Evolutionary conservation across 1,140 invertebrate genomes (phyloP).

Genomic region (Macrocentrus cingulum): DNA sequence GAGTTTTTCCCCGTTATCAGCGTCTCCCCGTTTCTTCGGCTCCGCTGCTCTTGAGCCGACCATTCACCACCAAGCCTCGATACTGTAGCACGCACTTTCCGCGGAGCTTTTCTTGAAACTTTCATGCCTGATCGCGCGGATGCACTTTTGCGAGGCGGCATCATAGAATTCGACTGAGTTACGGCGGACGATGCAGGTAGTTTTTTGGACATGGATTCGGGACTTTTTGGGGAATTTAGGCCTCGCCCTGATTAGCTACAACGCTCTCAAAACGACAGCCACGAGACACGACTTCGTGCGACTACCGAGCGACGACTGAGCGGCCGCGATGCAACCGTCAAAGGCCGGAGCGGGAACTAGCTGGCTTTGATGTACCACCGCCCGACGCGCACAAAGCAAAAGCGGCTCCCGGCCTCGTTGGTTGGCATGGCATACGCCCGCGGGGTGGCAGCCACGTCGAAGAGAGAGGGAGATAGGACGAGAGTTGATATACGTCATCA

Average conservation of each 20-base stretch:
- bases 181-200: no score
- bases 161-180: slow-evolving; percentile 14
- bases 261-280: no score
- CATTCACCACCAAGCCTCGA: slow-evolving; percentile 13
- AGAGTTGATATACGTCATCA: slow-evolving; percentile 26
- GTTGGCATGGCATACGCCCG: slow-evolving; percentile 42
- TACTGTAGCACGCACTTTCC: slow-evolving; percentile 31
- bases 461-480: slow-evolving; percentile 25
- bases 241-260: background rate
- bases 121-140: slow-evolving; percentile 32
- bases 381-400: slow-evolving; percentile 57
- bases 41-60: slow-evolving; percentile 21
- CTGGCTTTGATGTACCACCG: slow-evolving; percentile 58
- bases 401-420: slow-evolving; percentile 48
- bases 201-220: background rate
- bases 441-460: slow-evolving; percentile 22
- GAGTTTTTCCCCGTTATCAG: slow-evolving; percentile 22
- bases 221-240: background rate
- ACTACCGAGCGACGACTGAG: slow-evolving; percentile 56
- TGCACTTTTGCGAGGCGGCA: slow-evolving; percentile 39
- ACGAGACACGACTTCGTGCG: slow-evolving; percentile 32
- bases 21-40: slow-evolving; percentile 22
- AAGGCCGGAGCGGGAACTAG: slow-evolving; percentile 55
- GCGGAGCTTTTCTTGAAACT: slow-evolving; percentile 33
- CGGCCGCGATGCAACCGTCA: slow-evolving; percentile 54